Conservation (phyloP, 2,113 vertebrate species). For the Elaphurus davidianus region DNA sequence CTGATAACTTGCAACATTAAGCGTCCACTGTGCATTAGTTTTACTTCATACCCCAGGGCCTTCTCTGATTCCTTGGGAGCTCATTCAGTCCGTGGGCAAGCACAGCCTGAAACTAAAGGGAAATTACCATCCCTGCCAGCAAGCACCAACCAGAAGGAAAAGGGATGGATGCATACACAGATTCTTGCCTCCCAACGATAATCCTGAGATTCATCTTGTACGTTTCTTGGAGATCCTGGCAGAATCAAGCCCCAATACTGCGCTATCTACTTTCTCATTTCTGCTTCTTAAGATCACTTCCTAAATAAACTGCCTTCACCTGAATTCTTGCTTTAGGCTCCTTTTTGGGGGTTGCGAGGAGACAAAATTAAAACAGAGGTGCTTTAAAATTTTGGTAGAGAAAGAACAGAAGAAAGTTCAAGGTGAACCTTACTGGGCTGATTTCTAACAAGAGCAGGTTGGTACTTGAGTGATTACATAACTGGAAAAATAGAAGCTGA, state of each 20-base stretch:
- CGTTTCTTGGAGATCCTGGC: not conserved
- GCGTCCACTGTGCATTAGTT: not conserved
- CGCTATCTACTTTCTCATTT: not conserved
- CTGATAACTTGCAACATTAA: not conserved
- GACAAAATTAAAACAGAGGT: not conserved
- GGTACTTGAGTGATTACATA: not conserved
- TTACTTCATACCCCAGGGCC: not conserved
- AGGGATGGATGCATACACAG: not conserved
- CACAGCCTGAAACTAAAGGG: not conserved
- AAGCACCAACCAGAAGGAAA: not conserved
- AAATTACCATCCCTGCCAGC: not conserved
- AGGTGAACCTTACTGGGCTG: not conserved
- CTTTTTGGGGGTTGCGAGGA: rapidly evolving
- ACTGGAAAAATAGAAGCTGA: not conserved
- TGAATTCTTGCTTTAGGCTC: not conserved
- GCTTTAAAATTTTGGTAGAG: not conserved
- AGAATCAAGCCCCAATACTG: not conserved
- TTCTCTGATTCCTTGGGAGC: not conserved
- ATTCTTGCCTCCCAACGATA: not conserved
- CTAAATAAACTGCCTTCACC: not conserved
- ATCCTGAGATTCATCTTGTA: not conserved
- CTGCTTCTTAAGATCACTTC: not conserved
- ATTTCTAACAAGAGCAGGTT: not conserved
- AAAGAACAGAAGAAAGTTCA: not conserved
- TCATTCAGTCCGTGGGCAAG: not conserved